A percentile compares a stretch with the other conserved stretches of the same genome.
Evolutionary conservation across 2,797 vertebrate genomes (phyloP).

Genomic region (Gastrophryne carolinensis): DNA sequence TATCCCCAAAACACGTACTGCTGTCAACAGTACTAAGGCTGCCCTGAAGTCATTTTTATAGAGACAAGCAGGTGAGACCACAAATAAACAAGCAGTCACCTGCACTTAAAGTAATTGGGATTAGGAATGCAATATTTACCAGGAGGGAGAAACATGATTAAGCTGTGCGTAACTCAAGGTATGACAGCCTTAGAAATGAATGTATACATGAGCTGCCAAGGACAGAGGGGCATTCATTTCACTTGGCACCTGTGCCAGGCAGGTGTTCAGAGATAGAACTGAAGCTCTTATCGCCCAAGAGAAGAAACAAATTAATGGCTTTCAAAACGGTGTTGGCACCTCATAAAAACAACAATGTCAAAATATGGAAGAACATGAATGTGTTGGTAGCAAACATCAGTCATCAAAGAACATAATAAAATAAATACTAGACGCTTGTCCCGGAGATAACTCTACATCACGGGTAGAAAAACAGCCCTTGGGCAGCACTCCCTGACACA

Average conservation of each 20-base stretch:
- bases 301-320: conserved; percentile 42
- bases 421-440: conserved; percentile 8
- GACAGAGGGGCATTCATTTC: conserved; percentile 51
- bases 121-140: conserved; percentile 24
- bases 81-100: conserved; percentile 1
- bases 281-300: conserved; percentile 33
- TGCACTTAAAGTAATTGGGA: conserved; percentile 8
- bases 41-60: conserved; percentile 1
- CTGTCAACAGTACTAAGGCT: conserved; percentile 5
- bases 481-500: conserved; percentile 54
- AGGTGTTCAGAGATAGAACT: conserved; percentile 53
- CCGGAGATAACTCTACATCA: neutral
- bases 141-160: conserved; percentile 7
- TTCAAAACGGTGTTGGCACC: conserved; percentile 47
- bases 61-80: neutral
- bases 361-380: conserved; percentile 39
- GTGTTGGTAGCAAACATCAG: conserved; percentile 48
- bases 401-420: conserved; percentile 21
- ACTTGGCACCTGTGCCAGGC: conserved; percentile 52
- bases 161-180: conserved; percentile 22
- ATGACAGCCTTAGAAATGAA: conserved; percentile 15
- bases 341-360: conserved; percentile 37
- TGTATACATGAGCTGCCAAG: conserved; percentile 36
- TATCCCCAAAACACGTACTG: neutral
- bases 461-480: conserved; percentile 52